Percentiles rank a stretch among this genome's conserved stretches.
These are phyloP conservation scores for Drosophila parthenogenetica DNA, from an alignment of 2,888 invertebrate species.

Conservation along the genomic window DNA sequence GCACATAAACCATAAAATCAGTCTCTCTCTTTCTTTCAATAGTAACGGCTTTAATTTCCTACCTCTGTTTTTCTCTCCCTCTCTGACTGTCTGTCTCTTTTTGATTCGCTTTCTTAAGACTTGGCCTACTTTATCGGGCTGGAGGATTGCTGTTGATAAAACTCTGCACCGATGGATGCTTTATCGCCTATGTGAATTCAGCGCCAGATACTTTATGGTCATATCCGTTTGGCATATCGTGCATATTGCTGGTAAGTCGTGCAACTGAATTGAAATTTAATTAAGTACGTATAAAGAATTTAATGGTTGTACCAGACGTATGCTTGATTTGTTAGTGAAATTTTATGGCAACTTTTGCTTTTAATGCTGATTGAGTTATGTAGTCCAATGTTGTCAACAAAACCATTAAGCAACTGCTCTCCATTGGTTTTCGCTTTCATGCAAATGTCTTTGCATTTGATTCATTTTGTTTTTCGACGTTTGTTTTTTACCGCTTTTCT, in stretches of 20 bases:
- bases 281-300: background rate
- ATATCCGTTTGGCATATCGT: slow-evolving; percentile 87
- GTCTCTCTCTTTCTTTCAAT: slow-evolving; percentile 6
- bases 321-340: slow-evolving; percentile 37
- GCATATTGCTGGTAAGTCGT: slow-evolving; percentile 87
- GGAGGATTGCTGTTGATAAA: slow-evolving; percentile 87
- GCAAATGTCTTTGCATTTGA: slow-evolving; percentile 51
- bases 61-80: background rate
- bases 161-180: slow-evolving; percentile 87
- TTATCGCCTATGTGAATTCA: slow-evolving; percentile 88
- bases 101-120: slow-evolving; percentile 83
- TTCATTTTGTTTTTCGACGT: slow-evolving; percentile 4
- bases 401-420: slow-evolving; percentile 58
- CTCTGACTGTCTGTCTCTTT: background rate
- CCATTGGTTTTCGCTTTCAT: slow-evolving; percentile 33
- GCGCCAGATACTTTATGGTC: slow-evolving; percentile 87
- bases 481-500: slow-evolving; percentile 3
- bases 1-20: slow-evolving; percentile 42
- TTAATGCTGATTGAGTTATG: slow-evolving; percentile 49
- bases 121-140: slow-evolving; percentile 88
- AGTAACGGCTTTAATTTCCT: slow-evolving; percentile 54
- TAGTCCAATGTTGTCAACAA: slow-evolving; percentile 36
- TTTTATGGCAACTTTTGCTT: slow-evolving; percentile 34
- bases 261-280: slow-evolving; percentile 31
- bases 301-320: slow-evolving; percentile 23